These are phyloP conservation scores for Piscicola geometra DNA, from an alignment of 2,888 invertebrate species.

Conservation along the genomic window DNA sequence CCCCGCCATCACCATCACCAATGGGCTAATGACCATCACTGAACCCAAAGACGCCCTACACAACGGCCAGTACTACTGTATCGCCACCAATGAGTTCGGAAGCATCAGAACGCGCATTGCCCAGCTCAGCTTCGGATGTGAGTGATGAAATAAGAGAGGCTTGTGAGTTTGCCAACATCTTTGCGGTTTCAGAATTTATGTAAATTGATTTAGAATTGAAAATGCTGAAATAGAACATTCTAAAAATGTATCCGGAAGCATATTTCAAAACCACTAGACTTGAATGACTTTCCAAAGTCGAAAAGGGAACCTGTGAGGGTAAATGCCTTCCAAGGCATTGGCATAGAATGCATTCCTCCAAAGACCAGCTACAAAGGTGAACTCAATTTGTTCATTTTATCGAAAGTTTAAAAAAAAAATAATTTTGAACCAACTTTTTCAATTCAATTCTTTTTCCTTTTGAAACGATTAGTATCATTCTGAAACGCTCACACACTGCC, in stretches of 20 bases:
- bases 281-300: slow-evolving; percentile 52
- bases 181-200: background rate
- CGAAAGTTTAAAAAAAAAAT: background rate
- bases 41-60: slow-evolving; percentile 45
- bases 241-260: background rate
- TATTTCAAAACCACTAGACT: slow-evolving; percentile 42
- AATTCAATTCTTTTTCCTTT: background rate
- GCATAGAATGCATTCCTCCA: slow-evolving; percentile 64
- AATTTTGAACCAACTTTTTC: background rate
- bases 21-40: slow-evolving; percentile 49
- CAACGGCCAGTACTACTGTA: slow-evolving; percentile 50
- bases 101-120: slow-evolving; percentile 45
- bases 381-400: background rate
- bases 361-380: slow-evolving; percentile 72
- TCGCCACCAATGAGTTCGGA: slow-evolving; percentile 48
- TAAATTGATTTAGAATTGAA: background rate
- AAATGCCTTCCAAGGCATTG: slow-evolving; percentile 45
- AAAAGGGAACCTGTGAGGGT: slow-evolving; percentile 47
- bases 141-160: slow-evolving; percentile 38
- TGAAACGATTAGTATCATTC: slow-evolving; percentile 16
- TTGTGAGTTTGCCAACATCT: too few relatives aligned
- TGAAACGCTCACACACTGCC: background rate
- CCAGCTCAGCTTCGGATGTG: slow-evolving; percentile 50
- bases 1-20: slow-evolving; percentile 47
- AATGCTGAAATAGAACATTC: background rate